Conservation (phyloP, 1,140 invertebrate genomes). For the Dryas iulia region DNA sequence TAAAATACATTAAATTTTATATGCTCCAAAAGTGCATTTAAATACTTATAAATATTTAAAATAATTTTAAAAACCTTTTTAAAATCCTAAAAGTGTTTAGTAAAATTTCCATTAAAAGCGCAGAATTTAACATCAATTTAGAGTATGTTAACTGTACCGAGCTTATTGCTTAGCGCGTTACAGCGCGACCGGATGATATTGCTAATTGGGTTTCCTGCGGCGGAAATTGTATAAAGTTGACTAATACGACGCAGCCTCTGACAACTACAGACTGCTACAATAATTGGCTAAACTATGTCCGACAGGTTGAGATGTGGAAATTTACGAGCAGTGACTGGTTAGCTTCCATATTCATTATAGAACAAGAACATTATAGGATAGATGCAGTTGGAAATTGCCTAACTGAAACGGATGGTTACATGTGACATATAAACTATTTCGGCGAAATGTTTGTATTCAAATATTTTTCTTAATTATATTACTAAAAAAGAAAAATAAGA, state of each 20-base stretch:
- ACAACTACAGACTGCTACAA: conserved; percentile 15
- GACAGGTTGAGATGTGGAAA: not conserved
- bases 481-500: too few species aligned
- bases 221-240: conserved; percentile 63
- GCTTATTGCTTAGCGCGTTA: conserved; percentile 42
- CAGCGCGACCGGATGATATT: conserved; percentile 57
- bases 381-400: not conserved
- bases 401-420: not conserved
- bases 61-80: too few species aligned
- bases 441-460: too few species aligned
- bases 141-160: conserved; percentile 21
- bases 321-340: not conserved
- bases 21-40: too few species aligned
- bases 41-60: too few species aligned
- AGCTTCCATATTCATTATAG: not conserved
- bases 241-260: conserved; percentile 11
- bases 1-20: too few species aligned
- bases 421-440: too few species aligned
- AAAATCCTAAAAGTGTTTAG: not conserved
- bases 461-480: too few species aligned
- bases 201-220: conserved; percentile 60
- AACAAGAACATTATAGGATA: too few species aligned
- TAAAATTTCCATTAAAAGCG: not conserved
- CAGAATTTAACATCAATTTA: conserved; percentile 17
- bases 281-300: conserved; percentile 16